A percentile compares a stretch with the other conserved stretches of the same genome.
phyloP scores from a whole-genome alignment of 1,140 invertebrate species.

The Lasaia peninsularis region DNA sequence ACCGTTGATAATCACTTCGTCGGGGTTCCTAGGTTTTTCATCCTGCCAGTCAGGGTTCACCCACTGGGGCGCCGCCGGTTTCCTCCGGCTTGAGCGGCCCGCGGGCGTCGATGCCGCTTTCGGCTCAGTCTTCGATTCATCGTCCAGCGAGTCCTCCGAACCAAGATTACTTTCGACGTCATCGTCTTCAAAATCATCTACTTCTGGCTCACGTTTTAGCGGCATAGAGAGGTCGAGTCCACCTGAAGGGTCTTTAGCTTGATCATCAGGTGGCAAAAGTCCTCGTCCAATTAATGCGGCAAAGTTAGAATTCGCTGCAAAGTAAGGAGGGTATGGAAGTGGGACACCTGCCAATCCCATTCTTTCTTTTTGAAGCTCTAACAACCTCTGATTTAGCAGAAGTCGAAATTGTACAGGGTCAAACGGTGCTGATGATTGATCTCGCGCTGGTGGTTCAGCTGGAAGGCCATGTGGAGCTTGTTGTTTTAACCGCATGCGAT shows the following conservation, averaged over 20 bases:
- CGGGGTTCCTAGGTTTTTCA: constrained; percentile 79
- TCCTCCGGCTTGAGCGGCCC: constrained; percentile 84
- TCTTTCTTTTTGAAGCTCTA: constrained; percentile 90
- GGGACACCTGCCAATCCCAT: constrained; percentile 85
- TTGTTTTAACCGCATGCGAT: constrained; percentile 98
- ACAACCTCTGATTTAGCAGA: constrained; percentile 89
- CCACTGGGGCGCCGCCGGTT: constrained; percentile 97
- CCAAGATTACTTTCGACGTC: constrained; percentile 87
- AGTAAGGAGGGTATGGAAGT: constrained; percentile 86
- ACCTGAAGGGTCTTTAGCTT: constrained; percentile 85
- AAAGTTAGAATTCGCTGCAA: constrained; percentile 83
- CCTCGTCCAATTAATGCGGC: constrained; percentile 84
- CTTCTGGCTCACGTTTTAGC: constrained; percentile 85
- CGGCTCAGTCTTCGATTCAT: constrained; percentile 77
- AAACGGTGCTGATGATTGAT: constrained; percentile 84
- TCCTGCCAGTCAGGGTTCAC: constrained; percentile 96
- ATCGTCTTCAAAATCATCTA: constrained; percentile 85
- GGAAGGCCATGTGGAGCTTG: constrained; percentile 86
- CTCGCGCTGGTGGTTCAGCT: constrained; percentile 83
- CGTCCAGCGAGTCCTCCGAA: constrained; percentile 84
- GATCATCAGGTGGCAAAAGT: constrained; percentile 78
- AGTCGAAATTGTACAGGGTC: constrained; percentile 94
- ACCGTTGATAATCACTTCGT: constrained; percentile 93
- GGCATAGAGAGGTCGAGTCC: constrained; percentile 90
- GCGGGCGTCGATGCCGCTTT: constrained; percentile 69